Evolutionary conservation across 2,113 vertebrate species (phyloP).

Genomic region (Numenius arquata): DNA sequence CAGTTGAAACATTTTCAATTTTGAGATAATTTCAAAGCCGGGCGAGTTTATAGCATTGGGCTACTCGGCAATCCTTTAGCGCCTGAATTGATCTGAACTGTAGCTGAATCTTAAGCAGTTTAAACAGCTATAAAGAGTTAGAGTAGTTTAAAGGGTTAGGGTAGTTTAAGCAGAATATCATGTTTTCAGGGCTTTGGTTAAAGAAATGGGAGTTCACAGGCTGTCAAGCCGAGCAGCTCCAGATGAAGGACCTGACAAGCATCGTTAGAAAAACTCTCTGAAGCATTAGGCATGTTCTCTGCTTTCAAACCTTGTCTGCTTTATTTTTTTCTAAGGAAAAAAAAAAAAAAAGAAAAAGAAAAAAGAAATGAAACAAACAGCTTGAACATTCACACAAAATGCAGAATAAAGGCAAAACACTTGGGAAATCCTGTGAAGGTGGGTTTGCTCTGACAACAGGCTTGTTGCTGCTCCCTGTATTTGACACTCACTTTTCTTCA

Average conservation of each 20-base stretch:
- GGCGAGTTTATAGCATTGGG: not conserved
- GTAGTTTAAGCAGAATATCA: conserved; percentile 4
- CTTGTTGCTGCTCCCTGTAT: not conserved
- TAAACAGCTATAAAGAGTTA: conserved; percentile 5
- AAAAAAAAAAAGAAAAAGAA: not conserved
- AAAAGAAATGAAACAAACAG: not conserved
- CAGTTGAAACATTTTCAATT: conserved; percentile 40
- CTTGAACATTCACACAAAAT: not conserved
- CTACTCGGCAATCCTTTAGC: not conserved
- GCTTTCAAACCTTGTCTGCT: not conserved
- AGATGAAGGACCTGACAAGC: conserved; percentile 2
- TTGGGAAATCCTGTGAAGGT: not conserved
- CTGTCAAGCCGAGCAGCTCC: not conserved
- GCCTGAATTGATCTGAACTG: not conserved
- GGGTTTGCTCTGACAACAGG: conserved; percentile 13
- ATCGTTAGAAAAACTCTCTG: not conserved
- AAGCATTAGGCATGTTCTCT: not conserved
- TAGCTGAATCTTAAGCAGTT: conserved; percentile 23
- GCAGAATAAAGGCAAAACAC: not conserved
- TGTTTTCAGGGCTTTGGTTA: conserved; percentile 1
- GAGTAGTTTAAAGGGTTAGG: conserved; percentile 20
- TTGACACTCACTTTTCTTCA: not conserved
- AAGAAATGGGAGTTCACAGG: not conserved
- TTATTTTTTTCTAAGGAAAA: not conserved
- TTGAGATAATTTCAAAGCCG: conserved; percentile 34